Percentiles rank a stretch among this genome's conserved stretches.
These are phyloP conservation scores for Strigops habroptila DNA, from an alignment of 2,113 vertebrate species.

Conservation along the genomic window DNA sequence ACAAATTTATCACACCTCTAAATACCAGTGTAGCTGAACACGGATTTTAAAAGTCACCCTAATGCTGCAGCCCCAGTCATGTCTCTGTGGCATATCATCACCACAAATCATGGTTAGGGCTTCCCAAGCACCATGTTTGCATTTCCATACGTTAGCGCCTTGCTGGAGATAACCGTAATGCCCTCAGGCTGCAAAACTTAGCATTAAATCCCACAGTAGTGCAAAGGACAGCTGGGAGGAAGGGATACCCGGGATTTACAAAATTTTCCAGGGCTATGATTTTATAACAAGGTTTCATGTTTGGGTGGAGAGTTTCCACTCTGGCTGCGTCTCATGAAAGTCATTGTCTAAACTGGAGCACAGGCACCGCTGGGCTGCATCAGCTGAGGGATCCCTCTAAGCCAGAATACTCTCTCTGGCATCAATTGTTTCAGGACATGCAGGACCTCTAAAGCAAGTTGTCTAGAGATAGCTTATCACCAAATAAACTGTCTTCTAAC, in stretches of 20 bases:
- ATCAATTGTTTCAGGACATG: background rate
- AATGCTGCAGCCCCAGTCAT: background rate
- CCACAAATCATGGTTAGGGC: background rate
- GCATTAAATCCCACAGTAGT: background rate
- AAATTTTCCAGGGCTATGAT: background rate
- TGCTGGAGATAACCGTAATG: background rate
- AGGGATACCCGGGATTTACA: background rate
- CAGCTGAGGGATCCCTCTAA: background rate
- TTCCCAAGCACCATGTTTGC: background rate
- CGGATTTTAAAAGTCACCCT: background rate
- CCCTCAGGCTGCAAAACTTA: background rate
- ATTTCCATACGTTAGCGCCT: background rate
- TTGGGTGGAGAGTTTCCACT: background rate
- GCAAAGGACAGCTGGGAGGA: background rate
- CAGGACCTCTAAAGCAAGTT: background rate
- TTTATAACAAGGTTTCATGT: background rate
- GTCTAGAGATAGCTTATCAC: background rate
- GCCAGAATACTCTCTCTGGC: background rate
- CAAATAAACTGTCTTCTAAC: background rate
- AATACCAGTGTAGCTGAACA: background rate
- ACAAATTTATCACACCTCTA: conserved; percentile 21
- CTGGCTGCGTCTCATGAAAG: background rate
- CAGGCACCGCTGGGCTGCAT: background rate
- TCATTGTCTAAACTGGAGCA: background rate
- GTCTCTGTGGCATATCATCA: background rate